Base-by-base conservation (phyloP, 1,140 invertebrate genomes). In the Papilio machaon region DNA sequence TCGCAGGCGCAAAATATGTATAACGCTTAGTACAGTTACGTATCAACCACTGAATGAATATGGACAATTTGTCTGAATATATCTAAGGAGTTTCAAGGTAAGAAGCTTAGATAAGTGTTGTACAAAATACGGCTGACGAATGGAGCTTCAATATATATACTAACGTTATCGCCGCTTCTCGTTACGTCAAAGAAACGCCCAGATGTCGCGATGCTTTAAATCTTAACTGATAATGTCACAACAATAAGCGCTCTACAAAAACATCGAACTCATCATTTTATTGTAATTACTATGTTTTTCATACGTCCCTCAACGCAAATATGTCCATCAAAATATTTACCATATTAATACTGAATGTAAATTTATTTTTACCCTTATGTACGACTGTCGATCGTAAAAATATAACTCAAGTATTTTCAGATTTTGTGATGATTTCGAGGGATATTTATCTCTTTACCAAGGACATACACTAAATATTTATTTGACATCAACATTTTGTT, bases 181-280 rank as follows among this genome's bases (percentile, higher is more conserved):
- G 86, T 94, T 94, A 94, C 93, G 93, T 94, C 93, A 94, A 91
- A 94, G 90, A 86, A 93, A 92, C 93, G 91, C 91, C 92, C 92
- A 90, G 91, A 92, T 91, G 90, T 91, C 88, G 88, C 87, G 90
- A 91, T 91, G 89, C 86, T 88, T 92, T 91, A 91, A 92, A 92
- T 93, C 91, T 94, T 86, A 84, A 82, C 83, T 84, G 91, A 94
- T 94, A 94, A 85, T 88, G 87, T 82, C 85, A 90, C 81, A 88
- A 90, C 89, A 92, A 86, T 85, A 81, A 30, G 54, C 38, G 58
- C 64, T 79, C 54, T 79, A 79, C 77, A 79, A 79, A 79, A 79
- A 79, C 77, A 79, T 79, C 58, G 58, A 38, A 58, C 54, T 19
- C 23, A 49, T 76, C 10, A 64, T 46, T 79, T n/a, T n/a, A n/a